Percentiles rank a stretch among this genome's conserved stretches.
Conservation (phyloP, 2,797 vertebrate species). For the Pachyuromys duprasi region DNA sequence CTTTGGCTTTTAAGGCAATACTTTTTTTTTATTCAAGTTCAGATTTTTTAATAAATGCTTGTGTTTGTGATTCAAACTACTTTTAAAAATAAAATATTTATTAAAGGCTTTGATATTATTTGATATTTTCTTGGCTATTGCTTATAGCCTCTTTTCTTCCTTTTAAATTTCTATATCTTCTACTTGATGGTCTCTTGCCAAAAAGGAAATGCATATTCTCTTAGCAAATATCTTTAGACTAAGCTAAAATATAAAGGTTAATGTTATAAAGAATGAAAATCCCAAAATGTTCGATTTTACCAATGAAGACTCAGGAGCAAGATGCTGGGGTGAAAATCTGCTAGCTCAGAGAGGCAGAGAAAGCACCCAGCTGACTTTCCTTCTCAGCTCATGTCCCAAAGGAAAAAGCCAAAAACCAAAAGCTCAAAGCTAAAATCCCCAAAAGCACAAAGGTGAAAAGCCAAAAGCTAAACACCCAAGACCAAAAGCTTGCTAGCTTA, state of each 20-base stretch:
- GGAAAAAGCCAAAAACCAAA: too few relatives aligned
- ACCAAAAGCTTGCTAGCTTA: too few relatives aligned
- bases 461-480: too few relatives aligned
- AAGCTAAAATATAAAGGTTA: neutral
- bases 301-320: too few relatives aligned
- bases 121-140: slow-evolving; percentile 23
- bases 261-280: neutral
- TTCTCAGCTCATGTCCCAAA: too few relatives aligned
- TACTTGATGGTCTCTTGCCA: neutral
- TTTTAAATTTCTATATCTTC: neutral
- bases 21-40: neutral
- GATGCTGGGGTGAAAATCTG: too few relatives aligned
- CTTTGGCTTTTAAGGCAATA: slow-evolving; percentile 7
- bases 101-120: neutral
- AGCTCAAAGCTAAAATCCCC: too few relatives aligned
- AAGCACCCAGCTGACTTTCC: too few relatives aligned
- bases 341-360: too few relatives aligned
- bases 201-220: slow-evolving; percentile 4
- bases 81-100: slow-evolving; percentile 23
- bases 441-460: too few relatives aligned
- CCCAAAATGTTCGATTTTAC: too few relatives aligned
- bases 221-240: neutral
- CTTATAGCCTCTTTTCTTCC: neutral
- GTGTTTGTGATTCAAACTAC: neutral
- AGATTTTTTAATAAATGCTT: slow-evolving; percentile 12